phyloP scores from a whole-genome alignment of 2,113 vertebrate genomes.

The Anhinga rufa region DNA sequence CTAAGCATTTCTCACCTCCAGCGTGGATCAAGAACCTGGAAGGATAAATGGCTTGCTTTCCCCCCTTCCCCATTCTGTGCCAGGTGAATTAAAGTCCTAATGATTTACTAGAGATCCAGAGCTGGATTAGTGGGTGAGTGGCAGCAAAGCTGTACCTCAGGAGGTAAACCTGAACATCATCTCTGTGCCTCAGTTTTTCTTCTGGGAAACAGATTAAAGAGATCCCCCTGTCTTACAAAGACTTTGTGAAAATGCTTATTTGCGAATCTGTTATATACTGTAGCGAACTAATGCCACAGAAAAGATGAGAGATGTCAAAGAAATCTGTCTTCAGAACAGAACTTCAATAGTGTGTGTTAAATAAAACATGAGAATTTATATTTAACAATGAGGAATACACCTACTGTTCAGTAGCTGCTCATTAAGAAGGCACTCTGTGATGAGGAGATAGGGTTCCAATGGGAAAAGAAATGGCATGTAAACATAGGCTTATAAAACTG shows the following conservation, averaged over 20 bases:
- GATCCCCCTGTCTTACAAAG: not conserved
- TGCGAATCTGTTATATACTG: not conserved
- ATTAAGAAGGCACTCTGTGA: slow-evolving; percentile 11
- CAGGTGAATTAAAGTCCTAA: not conserved
- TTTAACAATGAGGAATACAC: not conserved
- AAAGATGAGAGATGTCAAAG: not conserved
- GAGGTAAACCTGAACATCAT: not conserved
- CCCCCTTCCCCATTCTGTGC: not conserved
- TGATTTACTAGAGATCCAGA: not conserved
- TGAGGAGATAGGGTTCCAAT: not conserved
- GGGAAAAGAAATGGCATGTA: not conserved
- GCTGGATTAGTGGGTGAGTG: not conserved
- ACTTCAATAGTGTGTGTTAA: not conserved
- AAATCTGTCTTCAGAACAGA: not conserved
- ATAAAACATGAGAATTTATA: slow-evolving; percentile 25
- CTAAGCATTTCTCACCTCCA: not conserved
- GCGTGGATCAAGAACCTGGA: not conserved
- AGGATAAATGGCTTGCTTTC: not conserved
- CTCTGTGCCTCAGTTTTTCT: not conserved
- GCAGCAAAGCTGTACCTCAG: not conserved
- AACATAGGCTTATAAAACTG: not conserved
- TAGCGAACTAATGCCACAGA: not conserved
- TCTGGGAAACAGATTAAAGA: not conserved
- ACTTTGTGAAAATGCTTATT: not conserved
- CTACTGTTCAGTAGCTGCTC: not conserved